Base-by-base conservation (phyloP, 92 coral and sea anemone genomes). In the Ricordea florida region DNA sequence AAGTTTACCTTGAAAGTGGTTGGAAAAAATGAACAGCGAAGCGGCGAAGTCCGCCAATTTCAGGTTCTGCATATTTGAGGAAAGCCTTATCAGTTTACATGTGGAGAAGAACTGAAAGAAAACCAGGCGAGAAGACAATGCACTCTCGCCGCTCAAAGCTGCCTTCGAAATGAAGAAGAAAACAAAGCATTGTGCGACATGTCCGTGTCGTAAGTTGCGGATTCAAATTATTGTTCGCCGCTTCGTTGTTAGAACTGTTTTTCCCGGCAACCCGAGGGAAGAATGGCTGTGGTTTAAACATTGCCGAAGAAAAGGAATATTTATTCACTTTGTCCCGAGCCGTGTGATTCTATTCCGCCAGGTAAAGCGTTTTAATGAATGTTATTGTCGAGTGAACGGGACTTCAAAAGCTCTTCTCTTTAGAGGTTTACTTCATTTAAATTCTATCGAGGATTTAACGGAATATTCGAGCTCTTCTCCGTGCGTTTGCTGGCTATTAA, bases 211-310 rank as follows among this genome's bases (percentile, higher is more conserved):
- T 34, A 83, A 84, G 28, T 49, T 76, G 60, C 74, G 92, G 43
- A 74, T 80, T 55, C 64, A 72, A 15, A 22, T 41, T 25, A 35
- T 60, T 17, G 62, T 86, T 51, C 67, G 65, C 48, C 74, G 65
- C 55, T 59, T 57, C 34, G 76, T 81, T 17, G 81, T 91, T 17
- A 56, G 76, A 71, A 87, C 85, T 69, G 85, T 91, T 69, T 89
- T 88, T 57, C 97, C 97, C 18, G 87, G 97, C 2, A 91, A 91
- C 50, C 97, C 97, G 0, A 64, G 81, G 5, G 90, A 91, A 16
- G 97, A 91, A 16, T 91, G 97, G 97, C 72, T 91, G 7, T 91
- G 97, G 97, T 83, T 82, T 28, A 91, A 91, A 48, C 91, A 87
- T 69, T 87, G 92, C 65, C 90, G 92, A 62, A 81, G 97, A 57